Evolutionary conservation across 2,113 vertebrate species (phyloP), one percentile per base, ranked within the genome.

Genomic region (Panurus biarmicus): DNA sequence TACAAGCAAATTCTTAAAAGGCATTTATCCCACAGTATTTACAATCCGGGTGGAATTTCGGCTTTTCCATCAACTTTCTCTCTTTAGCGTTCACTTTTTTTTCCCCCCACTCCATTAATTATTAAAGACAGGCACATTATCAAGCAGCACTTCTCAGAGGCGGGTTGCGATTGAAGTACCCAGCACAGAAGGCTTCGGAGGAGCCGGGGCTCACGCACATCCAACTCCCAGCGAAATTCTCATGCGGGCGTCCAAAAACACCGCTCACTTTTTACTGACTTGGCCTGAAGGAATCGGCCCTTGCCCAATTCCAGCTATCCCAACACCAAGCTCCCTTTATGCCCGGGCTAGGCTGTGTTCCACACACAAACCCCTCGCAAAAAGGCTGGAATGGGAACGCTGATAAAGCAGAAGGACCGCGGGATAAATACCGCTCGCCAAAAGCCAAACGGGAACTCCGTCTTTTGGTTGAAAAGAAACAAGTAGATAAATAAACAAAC

Each of bases 251-350:
- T 31, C 71, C 92, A 84, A 80, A 84, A 86, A 61, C 75, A 29
- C 64, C 31, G 76, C 64, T 95, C 44, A 6, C 79, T 84, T 93
- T 64, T 88, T 44, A 94, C 75, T 51, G 90, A 26, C 90, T 93
- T 67, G 86, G 69, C 89, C 83, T 26, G 38, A 38, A 60, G 83
- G 16, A 74, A 22, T 12, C 57, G 12, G 33, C 4, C 79, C 64
- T 88, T 73, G 71, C 71, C 78, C 23, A 57, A 7, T 10, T 75
- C 85, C 75, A 65, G 5, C 87, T 11, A 10, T 47, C 54, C 77
- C 77, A 21, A 1, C 9, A 40, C 86, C 86, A 53, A 47, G 17
- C 21, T 86, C 58, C 29, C 79, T 92, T 84, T 23, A 56, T 57
- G 48, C 60, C 13, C 7, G 40, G 5, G 60, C 36, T 81, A 20